phyloP scores from a whole-genome alignment of 1,140 invertebrate species.

The Drosophila subobscura region DNA sequence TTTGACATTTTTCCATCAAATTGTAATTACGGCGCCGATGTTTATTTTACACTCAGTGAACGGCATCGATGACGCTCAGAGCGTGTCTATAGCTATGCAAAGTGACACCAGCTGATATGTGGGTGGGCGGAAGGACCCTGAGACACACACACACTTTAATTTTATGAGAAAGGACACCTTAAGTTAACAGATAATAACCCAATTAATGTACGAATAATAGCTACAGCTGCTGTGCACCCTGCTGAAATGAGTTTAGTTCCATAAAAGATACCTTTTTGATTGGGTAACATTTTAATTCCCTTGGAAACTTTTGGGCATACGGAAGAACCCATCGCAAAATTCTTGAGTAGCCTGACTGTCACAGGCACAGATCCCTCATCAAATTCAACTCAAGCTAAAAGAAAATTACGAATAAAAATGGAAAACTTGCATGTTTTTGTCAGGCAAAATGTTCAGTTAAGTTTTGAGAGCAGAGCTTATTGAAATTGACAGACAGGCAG shows the following conservation, averaged over 20 bases:
- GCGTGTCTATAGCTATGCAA: slow-evolving; percentile 24
- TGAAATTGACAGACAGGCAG: slow-evolving; percentile 60
- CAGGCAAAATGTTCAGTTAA: slow-evolving; percentile 28
- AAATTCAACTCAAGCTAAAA: slow-evolving; percentile 19
- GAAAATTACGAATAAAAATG: slow-evolving; percentile 29
- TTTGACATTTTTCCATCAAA: slow-evolving; percentile 48
- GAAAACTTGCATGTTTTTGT: slow-evolving; percentile 4
- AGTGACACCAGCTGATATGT: slow-evolving; percentile 22
- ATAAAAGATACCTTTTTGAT: slow-evolving; percentile 1
- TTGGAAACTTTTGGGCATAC: slow-evolving; percentile 17
- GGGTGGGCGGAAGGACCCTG: slow-evolving; percentile 5
- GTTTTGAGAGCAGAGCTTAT: slow-evolving; percentile 44
- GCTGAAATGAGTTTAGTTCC: too few relatives aligned
- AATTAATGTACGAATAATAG: too few relatives aligned
- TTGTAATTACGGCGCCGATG: slow-evolving; percentile 53
- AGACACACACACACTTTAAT: slow-evolving; percentile 24
- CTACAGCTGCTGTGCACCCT: too few relatives aligned
- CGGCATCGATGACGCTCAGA: slow-evolving; percentile 14
- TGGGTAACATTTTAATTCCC: slow-evolving; percentile 16
- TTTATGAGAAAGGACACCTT: too few relatives aligned
- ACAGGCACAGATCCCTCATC: slow-evolving; percentile 32
- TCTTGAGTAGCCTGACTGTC: slow-evolving; percentile 12
- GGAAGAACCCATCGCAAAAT: slow-evolving; percentile 1
- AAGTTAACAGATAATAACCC: too few relatives aligned
- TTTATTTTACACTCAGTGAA: slow-evolving; percentile 3